Percentiles rank a stretch among this genome's conserved stretches.
Evolutionary conservation across 2,888 invertebrate genomes (phyloP).

Genomic region (Chalcis sispes): DNA sequence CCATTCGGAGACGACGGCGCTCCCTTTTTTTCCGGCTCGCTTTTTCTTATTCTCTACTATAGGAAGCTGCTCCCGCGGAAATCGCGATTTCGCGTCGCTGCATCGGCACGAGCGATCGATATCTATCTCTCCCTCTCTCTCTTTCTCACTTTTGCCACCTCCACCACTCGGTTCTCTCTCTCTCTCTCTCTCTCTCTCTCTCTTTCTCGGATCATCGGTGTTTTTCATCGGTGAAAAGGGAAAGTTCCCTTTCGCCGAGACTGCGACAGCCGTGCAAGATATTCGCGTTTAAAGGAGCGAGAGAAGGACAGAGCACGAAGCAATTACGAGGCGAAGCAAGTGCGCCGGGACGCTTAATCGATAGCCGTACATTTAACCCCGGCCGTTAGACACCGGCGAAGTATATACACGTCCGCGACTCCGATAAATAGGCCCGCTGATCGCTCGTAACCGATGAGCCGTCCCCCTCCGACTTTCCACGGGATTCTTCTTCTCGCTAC

Average conservation of each 20-base stretch:
- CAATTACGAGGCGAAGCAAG: conserved; percentile 47
- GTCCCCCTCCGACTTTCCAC: conserved; percentile 17
- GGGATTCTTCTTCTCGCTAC: background rate
- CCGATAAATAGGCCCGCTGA: conserved; percentile 23
- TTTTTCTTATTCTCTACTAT: background rate
- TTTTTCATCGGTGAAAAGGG: conserved; percentile 43
- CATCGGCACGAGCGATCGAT: conserved; percentile 30
- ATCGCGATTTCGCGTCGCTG: conserved; percentile 39
- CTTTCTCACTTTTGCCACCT: conserved; percentile 4
- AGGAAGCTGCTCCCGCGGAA: conserved; percentile 27
- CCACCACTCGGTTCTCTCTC: background rate
- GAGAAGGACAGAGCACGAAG: conserved; percentile 5
- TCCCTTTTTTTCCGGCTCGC: background rate
- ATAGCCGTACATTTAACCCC: conserved; percentile 44
- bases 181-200: background rate
- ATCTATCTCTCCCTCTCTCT: conserved; percentile 1
- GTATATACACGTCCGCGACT: conserved; percentile 4
- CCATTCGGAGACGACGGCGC: background rate
- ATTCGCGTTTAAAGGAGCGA: background rate
- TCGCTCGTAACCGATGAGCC: conserved; percentile 9
- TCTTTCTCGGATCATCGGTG: conserved; percentile 4
- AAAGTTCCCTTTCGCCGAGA: conserved; percentile 39
- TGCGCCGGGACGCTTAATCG: conserved; percentile 43
- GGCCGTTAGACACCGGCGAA: background rate
- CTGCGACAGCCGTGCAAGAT: too few relatives aligned